These are phyloP conservation scores for Cardiocondyla obscurior DNA, from an alignment of 1,140 invertebrate species.

Conservation along the genomic window DNA sequence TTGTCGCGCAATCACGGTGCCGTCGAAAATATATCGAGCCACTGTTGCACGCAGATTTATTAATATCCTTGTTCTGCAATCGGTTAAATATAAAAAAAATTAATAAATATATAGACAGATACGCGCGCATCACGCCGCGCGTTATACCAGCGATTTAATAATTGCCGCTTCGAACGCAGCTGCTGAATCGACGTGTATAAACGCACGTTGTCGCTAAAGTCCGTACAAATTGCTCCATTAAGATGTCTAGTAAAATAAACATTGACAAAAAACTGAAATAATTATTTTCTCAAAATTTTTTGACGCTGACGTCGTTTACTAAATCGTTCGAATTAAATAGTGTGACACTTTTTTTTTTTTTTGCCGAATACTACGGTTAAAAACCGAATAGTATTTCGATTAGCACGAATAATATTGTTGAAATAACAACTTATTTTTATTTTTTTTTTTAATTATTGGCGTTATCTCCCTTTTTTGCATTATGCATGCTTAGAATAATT, in stretches of 20 bases:
- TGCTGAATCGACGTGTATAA: not conserved
- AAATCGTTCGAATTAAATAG: too few relatives aligned
- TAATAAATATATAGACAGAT: constrained; percentile 8
- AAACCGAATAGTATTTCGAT: too few relatives aligned
- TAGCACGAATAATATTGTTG: not conserved
- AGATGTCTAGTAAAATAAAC: not conserved
- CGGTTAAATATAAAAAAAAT: constrained; percentile 1
- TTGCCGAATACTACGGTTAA: too few relatives aligned
- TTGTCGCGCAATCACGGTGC: not conserved
- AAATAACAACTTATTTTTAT: not conserved
- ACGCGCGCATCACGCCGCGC: not conserved
- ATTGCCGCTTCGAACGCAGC: not conserved
- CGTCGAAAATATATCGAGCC: constrained; percentile 26
- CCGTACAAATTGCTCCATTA: not conserved
- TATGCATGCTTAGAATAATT: not conserved
- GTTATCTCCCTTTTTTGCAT: not conserved
- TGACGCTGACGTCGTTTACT: too few relatives aligned
- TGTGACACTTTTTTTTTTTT: too few relatives aligned
- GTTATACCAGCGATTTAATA: not conserved
- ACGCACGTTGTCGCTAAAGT: too few relatives aligned
- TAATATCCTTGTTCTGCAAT: constrained; percentile 26
- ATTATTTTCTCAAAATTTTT: too few relatives aligned
- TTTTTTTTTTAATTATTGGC: not conserved
- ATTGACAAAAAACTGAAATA: not conserved
- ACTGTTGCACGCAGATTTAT: not conserved